Evolutionary conservation across 2,113 vertebrate species (phyloP).

Genomic region (Lucifuga dentata): DNA sequence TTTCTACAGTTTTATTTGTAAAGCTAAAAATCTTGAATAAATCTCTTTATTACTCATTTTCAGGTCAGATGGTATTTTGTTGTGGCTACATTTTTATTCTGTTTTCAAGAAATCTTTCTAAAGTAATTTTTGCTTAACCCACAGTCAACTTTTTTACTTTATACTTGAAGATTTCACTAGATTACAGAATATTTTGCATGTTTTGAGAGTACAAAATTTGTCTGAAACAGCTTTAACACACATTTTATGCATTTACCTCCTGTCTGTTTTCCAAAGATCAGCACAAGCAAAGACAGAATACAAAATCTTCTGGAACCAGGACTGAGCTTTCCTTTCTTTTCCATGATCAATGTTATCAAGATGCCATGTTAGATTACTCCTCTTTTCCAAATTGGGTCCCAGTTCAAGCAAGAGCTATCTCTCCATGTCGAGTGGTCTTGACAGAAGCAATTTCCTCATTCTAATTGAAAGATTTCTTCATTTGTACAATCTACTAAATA

Average conservation of each 20-base stretch:
- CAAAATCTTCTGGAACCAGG: conserved; percentile 19
- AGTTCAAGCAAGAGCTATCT: conserved; percentile 66
- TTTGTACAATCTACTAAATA: conserved; percentile 65
- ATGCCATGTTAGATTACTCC: conserved; percentile 75
- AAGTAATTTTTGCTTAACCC: too few relatives aligned
- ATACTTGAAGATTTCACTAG: too few relatives aligned
- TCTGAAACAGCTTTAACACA: conserved; percentile 16
- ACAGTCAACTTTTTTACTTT: too few relatives aligned
- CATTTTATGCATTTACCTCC: conserved; percentile 11
- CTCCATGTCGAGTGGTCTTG: conserved; percentile 67
- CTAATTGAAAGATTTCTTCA: conserved; percentile 77
- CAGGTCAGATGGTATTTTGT: too few relatives aligned
- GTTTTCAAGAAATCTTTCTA: too few relatives aligned
- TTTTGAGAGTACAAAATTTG: background rate
- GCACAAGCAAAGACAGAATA: conserved; percentile 26
- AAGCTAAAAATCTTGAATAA: too few relatives aligned
- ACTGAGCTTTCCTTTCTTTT: conserved; percentile 36
- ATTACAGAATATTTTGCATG: too few relatives aligned
- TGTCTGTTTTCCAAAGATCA: conserved; percentile 2
- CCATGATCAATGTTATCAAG: conserved; percentile 67
- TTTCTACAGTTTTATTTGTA: too few relatives aligned
- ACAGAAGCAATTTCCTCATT: conserved; percentile 81
- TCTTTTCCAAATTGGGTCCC: conserved; percentile 70
- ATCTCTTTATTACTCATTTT: too few relatives aligned
- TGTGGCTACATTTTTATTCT: too few relatives aligned